phyloP scores from a whole-genome alignment of 2,888 invertebrate genomes.

The Tolmerus cingulatus region DNA sequence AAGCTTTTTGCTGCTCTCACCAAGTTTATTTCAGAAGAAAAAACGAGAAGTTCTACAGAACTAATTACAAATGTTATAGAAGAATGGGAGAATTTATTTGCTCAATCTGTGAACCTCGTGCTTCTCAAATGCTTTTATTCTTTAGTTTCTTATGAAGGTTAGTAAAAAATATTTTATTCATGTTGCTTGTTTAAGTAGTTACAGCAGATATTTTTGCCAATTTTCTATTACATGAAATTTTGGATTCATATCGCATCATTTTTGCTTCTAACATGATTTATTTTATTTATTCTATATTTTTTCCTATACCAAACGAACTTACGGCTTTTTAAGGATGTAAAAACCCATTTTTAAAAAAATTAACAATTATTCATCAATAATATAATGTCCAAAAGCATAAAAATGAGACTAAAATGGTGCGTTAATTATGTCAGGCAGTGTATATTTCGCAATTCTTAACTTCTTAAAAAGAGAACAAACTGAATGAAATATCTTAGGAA shows the following conservation, averaged over 20 bases:
- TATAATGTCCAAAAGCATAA: too few species aligned
- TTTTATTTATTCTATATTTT: too few species aligned
- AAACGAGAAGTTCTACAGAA: conserved; percentile 59
- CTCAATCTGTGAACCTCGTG: conserved; percentile 67
- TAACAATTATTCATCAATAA: too few species aligned
- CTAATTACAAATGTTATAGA: conserved; percentile 58
- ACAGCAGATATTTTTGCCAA: background rate
- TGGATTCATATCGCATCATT: background rate
- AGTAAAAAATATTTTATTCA: background rate
- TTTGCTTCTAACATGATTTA: too few species aligned
- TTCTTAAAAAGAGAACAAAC: background rate
- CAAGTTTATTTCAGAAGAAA: conserved; percentile 62
- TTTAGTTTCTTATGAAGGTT: conserved; percentile 52
- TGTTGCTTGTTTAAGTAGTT: background rate
- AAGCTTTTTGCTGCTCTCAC: conserved; percentile 66
- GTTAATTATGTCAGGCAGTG: too few species aligned
- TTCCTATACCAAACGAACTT: too few species aligned
- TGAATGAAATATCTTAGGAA: background rate
- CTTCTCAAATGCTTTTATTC: conserved; percentile 58
- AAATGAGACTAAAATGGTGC: too few species aligned
- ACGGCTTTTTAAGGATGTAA: too few species aligned
- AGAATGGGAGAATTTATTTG: conserved; percentile 83
- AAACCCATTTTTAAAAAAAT: too few species aligned
- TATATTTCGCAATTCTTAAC: background rate
- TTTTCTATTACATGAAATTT: background rate